Base-by-base conservation (phyloP, 2,113 vertebrate species). In the Phyllopteryx taeniolatus region DNA sequence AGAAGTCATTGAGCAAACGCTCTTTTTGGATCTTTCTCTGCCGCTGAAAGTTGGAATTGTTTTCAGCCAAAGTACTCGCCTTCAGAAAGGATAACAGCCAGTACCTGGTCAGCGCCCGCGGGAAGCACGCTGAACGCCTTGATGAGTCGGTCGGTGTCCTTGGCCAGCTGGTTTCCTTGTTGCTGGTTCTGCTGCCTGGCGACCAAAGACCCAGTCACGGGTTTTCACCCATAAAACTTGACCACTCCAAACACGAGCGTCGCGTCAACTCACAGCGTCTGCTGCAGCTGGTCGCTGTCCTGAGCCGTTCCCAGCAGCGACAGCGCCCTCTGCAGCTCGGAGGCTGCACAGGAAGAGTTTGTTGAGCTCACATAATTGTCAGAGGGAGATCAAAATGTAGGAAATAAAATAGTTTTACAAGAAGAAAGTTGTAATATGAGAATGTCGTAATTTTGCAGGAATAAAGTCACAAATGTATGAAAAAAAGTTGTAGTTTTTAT, bases 11-110 rank as follows among this genome's bases (percentile, higher is more conserved):
- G 78, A 99, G 86, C 39, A 99, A 90, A 31, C 97, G 94, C 35
- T 99, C 97, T 84, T 93, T 96, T 87, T 98, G 96, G 70, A 99
- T 90, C 87, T 97, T 99, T 62, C 95, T 95, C 84, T 99, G 97
- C 71, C 97, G 93, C 97, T 99, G 46, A 79, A 68, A 75, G 80
- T 69, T 73, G 53, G 6, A 2, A 67, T 8, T 27, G 1, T 9
- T 27, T 14, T 31, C 44, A 67, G 22, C 7, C 65, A 27, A 46
- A 27, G 44, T 12, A 22, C 44, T 44, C 5, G 10, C 44, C 42
- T 27, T 46, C 2, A 1, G 59, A 17, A 27, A 47, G 47, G 15
- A 47, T 0, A 15, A 47, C 6, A 5, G 20, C 10, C 6, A 7
- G 51, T 80, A 94, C 92, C 90, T 92, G 92, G 70, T 99, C 96